Percentiles rank a stretch among this genome's conserved stretches.
These are phyloP conservation scores for Microtus montanus DNA, from an alignment of 2,113 vertebrate species.

Conservation along the genomic window DNA sequence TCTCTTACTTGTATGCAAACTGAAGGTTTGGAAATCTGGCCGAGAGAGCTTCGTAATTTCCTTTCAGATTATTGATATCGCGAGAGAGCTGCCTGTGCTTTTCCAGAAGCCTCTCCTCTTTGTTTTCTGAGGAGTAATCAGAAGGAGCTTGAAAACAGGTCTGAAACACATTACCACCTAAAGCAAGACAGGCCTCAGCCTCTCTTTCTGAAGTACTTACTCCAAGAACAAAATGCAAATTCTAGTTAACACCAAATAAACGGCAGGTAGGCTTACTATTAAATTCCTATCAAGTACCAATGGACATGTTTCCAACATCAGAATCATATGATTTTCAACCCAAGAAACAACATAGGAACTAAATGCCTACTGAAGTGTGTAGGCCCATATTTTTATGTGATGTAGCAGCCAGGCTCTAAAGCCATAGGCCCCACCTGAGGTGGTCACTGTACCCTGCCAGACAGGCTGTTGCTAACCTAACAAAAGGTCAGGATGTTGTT, in stretches of 20 bases:
- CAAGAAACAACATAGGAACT: not conserved
- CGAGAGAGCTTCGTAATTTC: conserved; percentile 88
- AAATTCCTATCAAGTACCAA: conserved; percentile 1
- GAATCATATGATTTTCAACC: conserved; percentile 18
- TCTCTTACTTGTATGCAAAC: conserved; percentile 94
- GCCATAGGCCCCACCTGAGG: no score
- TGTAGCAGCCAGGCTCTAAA: no score
- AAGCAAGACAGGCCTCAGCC: conserved; percentile 3
- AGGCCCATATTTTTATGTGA: no score
- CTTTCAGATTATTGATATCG: conserved; percentile 86
- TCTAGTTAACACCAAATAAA: conserved; percentile 39
- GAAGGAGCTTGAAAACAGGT: conserved; percentile 47
- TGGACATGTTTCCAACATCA: conserved; percentile 26
- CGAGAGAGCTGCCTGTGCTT: conserved; percentile 85
- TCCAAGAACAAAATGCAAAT: conserved; percentile 59
- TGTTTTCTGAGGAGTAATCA: conserved; percentile 86
- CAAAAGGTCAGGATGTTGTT: no score
- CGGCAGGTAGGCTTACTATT: conserved; percentile 16
- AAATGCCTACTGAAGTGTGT: not conserved
- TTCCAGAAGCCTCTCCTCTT: conserved; percentile 88
- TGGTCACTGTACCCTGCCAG: no score
- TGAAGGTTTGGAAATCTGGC: conserved; percentile 92
- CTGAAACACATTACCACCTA: conserved; percentile 5
- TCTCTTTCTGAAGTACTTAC: conserved; percentile 49
- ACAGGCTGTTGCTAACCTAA: no score